A percentile compares a stretch with the other conserved stretches of the same genome.
Conservation (phyloP, 1,140 invertebrate genomes). For the Rhysida immarginata region DNA sequence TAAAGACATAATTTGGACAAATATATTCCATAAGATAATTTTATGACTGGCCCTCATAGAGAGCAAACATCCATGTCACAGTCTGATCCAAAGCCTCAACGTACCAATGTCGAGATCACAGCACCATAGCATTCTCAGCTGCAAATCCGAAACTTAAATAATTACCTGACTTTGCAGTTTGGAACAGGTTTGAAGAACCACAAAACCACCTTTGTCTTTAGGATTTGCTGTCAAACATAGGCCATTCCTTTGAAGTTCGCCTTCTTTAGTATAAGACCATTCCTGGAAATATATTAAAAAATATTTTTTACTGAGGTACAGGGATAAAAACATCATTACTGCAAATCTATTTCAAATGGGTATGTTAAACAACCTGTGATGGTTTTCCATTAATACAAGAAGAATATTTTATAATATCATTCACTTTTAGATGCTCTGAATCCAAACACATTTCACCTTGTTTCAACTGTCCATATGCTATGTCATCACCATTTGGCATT, state of each 20-base stretch:
- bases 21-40: no score
- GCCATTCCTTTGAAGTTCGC: constrained; percentile 19
- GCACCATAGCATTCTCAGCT: no score
- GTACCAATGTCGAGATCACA: no score
- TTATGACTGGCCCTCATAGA: no score
- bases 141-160: no score
- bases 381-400: not conserved
- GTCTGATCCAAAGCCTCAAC: no score
- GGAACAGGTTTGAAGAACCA: no score
- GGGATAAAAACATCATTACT: not conserved
- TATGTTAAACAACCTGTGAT: not conserved
- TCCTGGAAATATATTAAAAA: constrained; percentile 14
- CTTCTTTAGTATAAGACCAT: constrained; percentile 21
- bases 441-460: constrained; percentile 27
- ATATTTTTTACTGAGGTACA: no score
- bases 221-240: constrained; percentile 21
- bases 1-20: no score
- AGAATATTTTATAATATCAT: constrained; percentile 12
- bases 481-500: constrained; percentile 24
- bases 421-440: constrained; percentile 17
- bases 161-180: no score
- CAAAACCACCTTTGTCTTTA: not conserved
- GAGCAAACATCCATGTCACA: no score
- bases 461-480: constrained; percentile 26
- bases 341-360: not conserved